Conservation (phyloP, 2,113 vertebrate genomes). For the Rallus limicola region DNA sequence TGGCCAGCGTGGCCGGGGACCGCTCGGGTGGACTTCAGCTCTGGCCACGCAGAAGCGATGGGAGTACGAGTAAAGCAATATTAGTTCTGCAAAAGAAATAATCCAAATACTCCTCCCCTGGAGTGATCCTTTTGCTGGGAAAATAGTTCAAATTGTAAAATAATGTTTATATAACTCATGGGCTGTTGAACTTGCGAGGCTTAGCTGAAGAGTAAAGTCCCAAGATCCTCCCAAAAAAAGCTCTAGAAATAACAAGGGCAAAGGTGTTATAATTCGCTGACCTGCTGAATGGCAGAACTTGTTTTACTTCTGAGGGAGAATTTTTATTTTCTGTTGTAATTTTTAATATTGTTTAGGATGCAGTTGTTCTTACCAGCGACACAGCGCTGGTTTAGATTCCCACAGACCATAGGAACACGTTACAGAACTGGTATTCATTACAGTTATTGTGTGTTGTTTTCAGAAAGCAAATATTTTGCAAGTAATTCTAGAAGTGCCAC, state of each 20-base stretch:
- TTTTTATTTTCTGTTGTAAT: neutral
- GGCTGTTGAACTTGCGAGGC: slow-evolving; percentile 55
- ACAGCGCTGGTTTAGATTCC: neutral
- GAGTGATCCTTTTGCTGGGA: slow-evolving; percentile 1
- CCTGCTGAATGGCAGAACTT: neutral
- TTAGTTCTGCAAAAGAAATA: neutral
- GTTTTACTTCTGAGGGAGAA: neutral
- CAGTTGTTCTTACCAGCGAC: neutral
- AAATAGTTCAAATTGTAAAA: slow-evolving; percentile 16
- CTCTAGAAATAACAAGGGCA: slow-evolving; percentile 21
- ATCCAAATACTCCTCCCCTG: neutral
- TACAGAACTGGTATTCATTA: slow-evolving; percentile 45
- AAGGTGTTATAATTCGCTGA: neutral
- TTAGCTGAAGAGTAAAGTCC: slow-evolving; percentile 58
- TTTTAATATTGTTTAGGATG: neutral
- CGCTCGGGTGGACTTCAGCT: neutral
- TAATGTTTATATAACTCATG: slow-evolving; percentile 52
- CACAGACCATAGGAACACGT: neutral
- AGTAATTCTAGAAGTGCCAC: neutral
- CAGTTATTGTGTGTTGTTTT: slow-evolving; percentile 14
- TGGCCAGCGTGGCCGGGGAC: neutral
- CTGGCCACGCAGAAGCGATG: neutral
- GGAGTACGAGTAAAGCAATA: neutral
- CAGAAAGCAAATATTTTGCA: neutral
- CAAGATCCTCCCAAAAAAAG: neutral